phyloP scores from a whole-genome alignment of 2,888 invertebrate species.

The Leptopilina syphax region DNA sequence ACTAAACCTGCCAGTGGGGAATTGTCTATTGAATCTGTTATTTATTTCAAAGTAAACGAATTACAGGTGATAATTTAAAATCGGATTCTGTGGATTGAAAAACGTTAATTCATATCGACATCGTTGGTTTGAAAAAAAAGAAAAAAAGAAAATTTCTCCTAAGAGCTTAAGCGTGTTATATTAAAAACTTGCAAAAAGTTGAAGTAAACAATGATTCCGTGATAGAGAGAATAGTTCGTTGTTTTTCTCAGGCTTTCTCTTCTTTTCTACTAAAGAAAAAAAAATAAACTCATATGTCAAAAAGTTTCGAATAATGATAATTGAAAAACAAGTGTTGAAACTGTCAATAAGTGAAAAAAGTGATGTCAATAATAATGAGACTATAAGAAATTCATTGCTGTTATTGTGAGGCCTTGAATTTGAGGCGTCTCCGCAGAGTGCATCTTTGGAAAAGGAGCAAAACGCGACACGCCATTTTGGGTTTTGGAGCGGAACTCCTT shows the following conservation, averaged over 20 bases:
- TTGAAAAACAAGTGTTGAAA: conserved; percentile 11
- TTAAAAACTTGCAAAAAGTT: no score
- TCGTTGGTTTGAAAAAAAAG: no score
- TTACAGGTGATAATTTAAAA: no score
- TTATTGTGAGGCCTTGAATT: background rate
- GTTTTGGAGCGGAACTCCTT: conserved; percentile 27
- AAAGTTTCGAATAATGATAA: conserved; percentile 7
- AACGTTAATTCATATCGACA: no score
- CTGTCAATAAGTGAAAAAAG: background rate
- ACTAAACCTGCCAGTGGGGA: no score
- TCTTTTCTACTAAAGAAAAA: background rate
- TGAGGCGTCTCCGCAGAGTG: conserved; percentile 11
- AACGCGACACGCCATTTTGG: conserved; percentile 37
- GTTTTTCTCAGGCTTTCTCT: background rate
- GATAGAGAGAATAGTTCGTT: background rate
- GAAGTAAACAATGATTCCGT: conserved; percentile 43
- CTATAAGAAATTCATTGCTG: background rate
- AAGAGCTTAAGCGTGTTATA: no score
- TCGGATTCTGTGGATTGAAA: no score
- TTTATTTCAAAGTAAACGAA: no score
- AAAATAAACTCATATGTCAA: background rate
- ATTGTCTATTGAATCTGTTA: no score
- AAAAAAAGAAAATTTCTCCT: no score
- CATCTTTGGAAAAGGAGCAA: conserved; percentile 35
- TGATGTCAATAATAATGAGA: background rate